These are phyloP conservation scores for Drosophila emarginata DNA, from an alignment of 2,888 invertebrate genomes.

Conservation along the genomic window DNA sequence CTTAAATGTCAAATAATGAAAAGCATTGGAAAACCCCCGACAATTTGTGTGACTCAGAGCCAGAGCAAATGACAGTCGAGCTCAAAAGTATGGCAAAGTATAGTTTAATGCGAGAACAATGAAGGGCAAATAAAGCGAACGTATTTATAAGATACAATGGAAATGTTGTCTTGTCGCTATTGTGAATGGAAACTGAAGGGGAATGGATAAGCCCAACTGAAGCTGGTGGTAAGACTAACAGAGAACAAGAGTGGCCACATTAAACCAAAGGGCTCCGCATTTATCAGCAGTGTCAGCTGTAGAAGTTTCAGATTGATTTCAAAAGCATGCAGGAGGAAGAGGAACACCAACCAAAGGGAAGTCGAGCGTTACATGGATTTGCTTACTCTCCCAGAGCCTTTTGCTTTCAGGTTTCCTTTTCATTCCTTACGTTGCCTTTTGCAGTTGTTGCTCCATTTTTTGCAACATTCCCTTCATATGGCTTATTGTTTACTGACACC, in stretches of 20 bases:
- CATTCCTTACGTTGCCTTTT: conserved; percentile 4
- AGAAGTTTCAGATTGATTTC: conserved; percentile 66
- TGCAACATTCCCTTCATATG: neutral
- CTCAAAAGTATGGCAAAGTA: conserved; percentile 38
- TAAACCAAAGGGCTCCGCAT: conserved; percentile 41
- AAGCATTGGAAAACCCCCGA: conserved; percentile 37
- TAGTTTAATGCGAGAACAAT: conserved; percentile 13
- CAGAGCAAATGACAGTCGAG: conserved; percentile 47
- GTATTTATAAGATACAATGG: conserved; percentile 66
- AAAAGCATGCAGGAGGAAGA: conserved; percentile 36
- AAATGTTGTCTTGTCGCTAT: conserved; percentile 22
- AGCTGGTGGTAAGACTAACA: conserved; percentile 11
- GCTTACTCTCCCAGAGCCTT: conserved; percentile 50
- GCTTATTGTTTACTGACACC: conserved; percentile 25
- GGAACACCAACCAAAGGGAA: conserved; percentile 10
- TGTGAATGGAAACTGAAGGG: conserved; percentile 46
- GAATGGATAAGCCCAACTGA: neutral
- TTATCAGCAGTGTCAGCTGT: conserved; percentile 63
- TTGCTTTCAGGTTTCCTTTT: conserved; percentile 31
- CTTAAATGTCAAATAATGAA: conserved; percentile 52
- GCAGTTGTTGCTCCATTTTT: neutral
- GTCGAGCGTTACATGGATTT: conserved; percentile 46
- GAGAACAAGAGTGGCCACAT: conserved; percentile 35
- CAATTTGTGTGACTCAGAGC: conserved; percentile 27
- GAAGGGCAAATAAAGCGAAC: conserved; percentile 14